Evolutionary conservation across 2,797 vertebrate genomes (phyloP), one percentile per base, ranked within the genome.

Genomic region (Pseudotriccus pelzelni): DNA sequence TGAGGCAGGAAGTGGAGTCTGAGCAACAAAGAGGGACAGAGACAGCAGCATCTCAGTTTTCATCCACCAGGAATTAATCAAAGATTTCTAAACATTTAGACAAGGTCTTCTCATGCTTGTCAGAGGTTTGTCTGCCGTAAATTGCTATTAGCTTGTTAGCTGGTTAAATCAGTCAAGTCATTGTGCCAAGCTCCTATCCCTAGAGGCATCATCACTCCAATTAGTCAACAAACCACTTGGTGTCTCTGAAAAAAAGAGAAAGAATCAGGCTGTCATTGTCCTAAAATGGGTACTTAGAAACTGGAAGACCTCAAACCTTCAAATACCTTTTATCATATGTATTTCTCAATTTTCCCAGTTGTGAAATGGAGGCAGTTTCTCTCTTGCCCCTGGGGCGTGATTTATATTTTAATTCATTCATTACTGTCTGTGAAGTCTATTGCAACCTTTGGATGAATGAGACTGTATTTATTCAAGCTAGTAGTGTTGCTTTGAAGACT

Each of bases 151-250:
- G 91, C 84, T 89, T 6, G 19, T 94, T 95, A 95, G 88, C 59
- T 95, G 94, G 94, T 93, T 94, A 93, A 95, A 80, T 94, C 93
- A 97, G 90, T 87, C 88, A 82, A 95, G 94, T 69, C 88, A 89
- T 56, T 37, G 70, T 93, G 93, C 95, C 91, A 97, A 84, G 59
- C 63, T 91, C 28, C 50, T 22, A 69, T 95, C 94, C 95, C 91
- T 79, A 34, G 90, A 88, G 94, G 88, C 94, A 59, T 74, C 81
- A 56, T 91, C 2, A 2, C 32, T 96, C 79, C 89, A 94, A 77
- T 94, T 91, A 92, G 67, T 70, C 91, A 94, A 86, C 73, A 92
- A 90, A 91, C 67, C 67, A 84, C 73, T 92, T 79, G 52, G 76
- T 75, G 66, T 59, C 58, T 89, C 72, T 72, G 39, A 15, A 16